Percentiles rank a stretch among this genome's conserved stretches.
These are phyloP conservation scores for Drosophila varians DNA, from an alignment of 1,140 invertebrate genomes.

Conservation along the genomic window DNA sequence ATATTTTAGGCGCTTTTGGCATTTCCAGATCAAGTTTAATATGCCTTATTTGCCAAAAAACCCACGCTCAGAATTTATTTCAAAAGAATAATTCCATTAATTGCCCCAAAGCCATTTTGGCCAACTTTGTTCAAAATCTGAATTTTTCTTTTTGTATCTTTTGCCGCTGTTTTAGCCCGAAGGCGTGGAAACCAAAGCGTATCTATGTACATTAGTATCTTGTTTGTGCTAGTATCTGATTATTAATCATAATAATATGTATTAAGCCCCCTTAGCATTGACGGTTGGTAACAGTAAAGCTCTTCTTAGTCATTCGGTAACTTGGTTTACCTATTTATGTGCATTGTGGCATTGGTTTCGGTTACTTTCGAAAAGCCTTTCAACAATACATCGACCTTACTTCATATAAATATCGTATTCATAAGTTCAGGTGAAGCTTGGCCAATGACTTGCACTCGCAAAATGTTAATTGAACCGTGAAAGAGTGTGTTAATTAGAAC, in stretches of 20 bases:
- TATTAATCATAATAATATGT: slow-evolving; percentile 57
- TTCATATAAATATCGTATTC: slow-evolving; percentile 1
- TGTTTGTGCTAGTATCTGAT: slow-evolving; percentile 24
- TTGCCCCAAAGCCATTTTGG: slow-evolving; percentile 25
- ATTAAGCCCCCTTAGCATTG: slow-evolving; percentile 44
- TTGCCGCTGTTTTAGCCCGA: slow-evolving; percentile 20
- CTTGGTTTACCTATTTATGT: slow-evolving; percentile 30
- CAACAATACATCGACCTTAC: slow-evolving; percentile 39
- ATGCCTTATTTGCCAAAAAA: slow-evolving; percentile 27
- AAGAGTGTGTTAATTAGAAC: slow-evolving; percentile 48
- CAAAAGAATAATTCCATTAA: slow-evolving; percentile 1
- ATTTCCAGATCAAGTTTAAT: slow-evolving; percentile 3
- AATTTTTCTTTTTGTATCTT: slow-evolving; percentile 20
- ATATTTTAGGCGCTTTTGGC: slow-evolving; percentile 8
- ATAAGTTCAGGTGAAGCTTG: slow-evolving; percentile 30
- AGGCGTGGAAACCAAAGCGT: slow-evolving; percentile 47
- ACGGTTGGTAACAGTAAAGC: slow-evolving; percentile 44
- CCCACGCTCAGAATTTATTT: slow-evolving; percentile 37
- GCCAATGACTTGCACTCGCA: slow-evolving; percentile 56
- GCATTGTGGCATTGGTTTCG: slow-evolving; percentile 46
- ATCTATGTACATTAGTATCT: slow-evolving; percentile 25
- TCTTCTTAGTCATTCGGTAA: slow-evolving; percentile 15
- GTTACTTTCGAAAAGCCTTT: slow-evolving; percentile 55
- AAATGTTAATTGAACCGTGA: slow-evolving; percentile 61
- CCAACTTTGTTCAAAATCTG: slow-evolving; percentile 23